Evolutionary conservation across 2,113 vertebrate species (phyloP).

Genomic region (Excalfactoria chinensis): DNA sequence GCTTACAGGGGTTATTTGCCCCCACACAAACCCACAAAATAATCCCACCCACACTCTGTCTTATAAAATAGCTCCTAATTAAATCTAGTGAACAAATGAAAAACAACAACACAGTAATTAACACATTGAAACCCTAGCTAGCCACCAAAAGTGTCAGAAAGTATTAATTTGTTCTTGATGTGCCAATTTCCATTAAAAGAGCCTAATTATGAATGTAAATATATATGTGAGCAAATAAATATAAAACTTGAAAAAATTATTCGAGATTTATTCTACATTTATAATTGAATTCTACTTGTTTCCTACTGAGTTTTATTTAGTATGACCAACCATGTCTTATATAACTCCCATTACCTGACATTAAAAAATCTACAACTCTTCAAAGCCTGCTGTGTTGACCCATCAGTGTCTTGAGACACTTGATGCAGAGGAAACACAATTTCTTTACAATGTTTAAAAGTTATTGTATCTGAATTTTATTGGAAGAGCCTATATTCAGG

Average conservation of each 20-base stretch:
- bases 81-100: background rate
- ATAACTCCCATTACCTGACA: background rate
- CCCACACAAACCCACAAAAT: background rate
- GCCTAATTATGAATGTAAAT: background rate
- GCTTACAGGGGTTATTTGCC: accelerated
- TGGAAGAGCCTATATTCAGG: background rate
- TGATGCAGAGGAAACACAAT: background rate
- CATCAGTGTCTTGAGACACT: background rate
- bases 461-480: background rate
- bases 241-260: background rate
- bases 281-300: background rate
- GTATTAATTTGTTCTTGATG: background rate
- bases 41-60: background rate
- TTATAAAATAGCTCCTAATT: background rate
- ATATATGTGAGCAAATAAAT: background rate
- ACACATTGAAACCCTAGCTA: background rate
- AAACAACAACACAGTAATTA: background rate
- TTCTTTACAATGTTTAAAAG: background rate
- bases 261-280: background rate
- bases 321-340: background rate
- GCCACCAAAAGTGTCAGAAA: background rate
- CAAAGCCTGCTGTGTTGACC: background rate
- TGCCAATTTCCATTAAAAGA: background rate
- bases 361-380: background rate
- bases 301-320: background rate